Evolutionary conservation across 2,888 invertebrate genomes (phyloP).

Genomic region (Leucoma salicis): DNA sequence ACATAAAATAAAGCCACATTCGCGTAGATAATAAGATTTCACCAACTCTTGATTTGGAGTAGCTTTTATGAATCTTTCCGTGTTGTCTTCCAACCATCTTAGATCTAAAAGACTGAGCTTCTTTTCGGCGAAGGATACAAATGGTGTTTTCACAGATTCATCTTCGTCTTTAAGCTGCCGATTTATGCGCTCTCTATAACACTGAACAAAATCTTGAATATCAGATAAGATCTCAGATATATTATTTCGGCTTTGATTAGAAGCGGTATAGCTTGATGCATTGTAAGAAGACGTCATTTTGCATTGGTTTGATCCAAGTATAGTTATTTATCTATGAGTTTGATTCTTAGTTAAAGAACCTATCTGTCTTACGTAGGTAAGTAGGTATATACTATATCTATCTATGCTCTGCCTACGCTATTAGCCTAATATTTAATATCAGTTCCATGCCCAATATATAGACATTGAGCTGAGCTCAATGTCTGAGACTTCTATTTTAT

Average conservation of each 20-base stretch:
- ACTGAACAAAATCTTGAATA: constrained; percentile 50
- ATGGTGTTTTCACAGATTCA: constrained; percentile 31
- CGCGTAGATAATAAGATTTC: constrained; percentile 46
- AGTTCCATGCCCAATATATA: too few species aligned
- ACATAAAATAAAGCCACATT: constrained; percentile 55
- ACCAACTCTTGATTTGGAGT: constrained; percentile 50
- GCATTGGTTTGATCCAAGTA: too few species aligned
- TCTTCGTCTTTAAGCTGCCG: constrained; percentile 42
- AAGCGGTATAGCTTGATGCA: not conserved
- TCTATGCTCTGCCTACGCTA: too few species aligned
- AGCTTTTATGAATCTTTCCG: constrained; percentile 51
- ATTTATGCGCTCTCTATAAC: constrained; percentile 53
- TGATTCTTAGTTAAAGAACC: too few species aligned
- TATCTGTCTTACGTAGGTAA: too few species aligned
- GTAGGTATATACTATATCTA: too few species aligned
- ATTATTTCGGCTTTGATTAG: constrained; percentile 50
- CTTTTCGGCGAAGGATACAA: constrained; percentile 55
- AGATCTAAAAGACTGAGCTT: constrained; percentile 33
- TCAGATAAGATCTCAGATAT: constrained; percentile 43
- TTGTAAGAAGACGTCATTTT: not conserved
- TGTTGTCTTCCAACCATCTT: constrained; percentile 56
- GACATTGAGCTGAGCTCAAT: too few species aligned
- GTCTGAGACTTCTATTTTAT: too few species aligned
- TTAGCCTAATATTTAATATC: too few species aligned
- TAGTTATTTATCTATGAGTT: too few species aligned